A percentile compares a stretch with the other conserved stretches of the same genome.
Conservation (phyloP, 2,888 invertebrate species). For the Nomada hirtipes region DNA sequence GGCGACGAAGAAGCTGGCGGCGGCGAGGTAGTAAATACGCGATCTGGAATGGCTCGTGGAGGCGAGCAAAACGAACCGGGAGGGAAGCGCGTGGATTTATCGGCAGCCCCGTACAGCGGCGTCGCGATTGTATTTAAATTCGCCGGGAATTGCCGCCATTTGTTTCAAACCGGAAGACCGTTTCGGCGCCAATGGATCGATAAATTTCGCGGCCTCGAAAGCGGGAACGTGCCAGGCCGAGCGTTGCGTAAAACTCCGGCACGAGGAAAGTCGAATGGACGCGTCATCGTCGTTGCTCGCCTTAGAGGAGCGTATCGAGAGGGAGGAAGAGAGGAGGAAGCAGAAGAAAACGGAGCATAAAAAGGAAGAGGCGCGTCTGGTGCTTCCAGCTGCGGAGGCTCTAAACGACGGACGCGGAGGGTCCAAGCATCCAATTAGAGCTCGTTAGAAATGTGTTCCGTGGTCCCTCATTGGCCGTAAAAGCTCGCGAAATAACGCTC, state of each 20-base stretch:
- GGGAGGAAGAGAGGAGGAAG: not conserved
- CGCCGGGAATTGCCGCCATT: constrained; percentile 55
- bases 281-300: not conserved
- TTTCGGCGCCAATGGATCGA: constrained; percentile 55
- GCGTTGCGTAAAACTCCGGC: constrained; percentile 20
- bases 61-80: constrained; percentile 12
- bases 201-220: constrained; percentile 49
- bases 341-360: not conserved
- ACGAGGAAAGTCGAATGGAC: not conserved
- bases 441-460: constrained; percentile 71
- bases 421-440: constrained; percentile 74
- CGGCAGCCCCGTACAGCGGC: constrained; percentile 27
- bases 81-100: constrained; percentile 44
- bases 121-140: constrained; percentile 72
- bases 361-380: constrained; percentile 1
- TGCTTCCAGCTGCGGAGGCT: constrained; percentile 11
- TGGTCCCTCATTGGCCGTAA: constrained; percentile 48
- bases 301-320: not conserved
- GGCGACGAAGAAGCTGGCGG: not conserved
- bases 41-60: constrained; percentile 13
- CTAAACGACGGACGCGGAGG: constrained; percentile 58
- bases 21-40: constrained; percentile 4
- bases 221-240: constrained; percentile 32
- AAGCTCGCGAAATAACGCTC: constrained; percentile 54
- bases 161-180: constrained; percentile 50